Evolutionary conservation across 2,888 invertebrate genomes (phyloP), one percentile per base, ranked within the genome.

Genomic region (Hoplodrina blanda): DNA sequence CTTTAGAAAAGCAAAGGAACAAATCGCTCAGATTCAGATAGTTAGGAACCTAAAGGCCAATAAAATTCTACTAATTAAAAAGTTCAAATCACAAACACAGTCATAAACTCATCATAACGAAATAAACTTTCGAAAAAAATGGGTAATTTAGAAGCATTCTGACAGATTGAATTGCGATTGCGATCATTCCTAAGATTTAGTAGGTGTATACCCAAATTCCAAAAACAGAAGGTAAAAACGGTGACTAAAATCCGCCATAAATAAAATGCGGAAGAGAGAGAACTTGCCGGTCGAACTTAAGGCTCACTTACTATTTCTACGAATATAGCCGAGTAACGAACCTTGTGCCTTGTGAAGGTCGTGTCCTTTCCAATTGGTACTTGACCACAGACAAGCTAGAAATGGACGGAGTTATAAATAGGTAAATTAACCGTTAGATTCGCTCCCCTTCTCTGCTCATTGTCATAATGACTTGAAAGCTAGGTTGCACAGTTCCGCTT

Each of bases 231-330:
- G 46, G 46, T 46, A 46, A 17, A 3, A 17, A 3, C 17, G 46
- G 17, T 46, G 6, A 19, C 17, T 49, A 37, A 70, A 75, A 44
- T 56, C 0, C 10, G 20, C 37, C 44, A 30, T 15, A 62, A 69
- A 77, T 62, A 73, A 56, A 66, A 81, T 75, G 79, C 82, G 80
- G 82, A 81, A 81, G 37, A 52, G 44, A 60, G 17, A 20, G 20
- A 49, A 66, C 41, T 77, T 37, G 20, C 44, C 44, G 25, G 13
- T 57, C 20, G n/a, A 61, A 19, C 33, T 25, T 64, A 66, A 75
- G 46, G 30, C 44, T 15, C 8, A 15, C 37, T 41, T 41, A 41
- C 13, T 17, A 66, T 65, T 74, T 68, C 74, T 72, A 41, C 68
- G 74, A 80, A 82, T 74, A 77, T 54, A 37, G 15, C 10, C 19